Conservation (phyloP, 2,797 vertebrate genomes). For the Scolopax rusticola region DNA sequence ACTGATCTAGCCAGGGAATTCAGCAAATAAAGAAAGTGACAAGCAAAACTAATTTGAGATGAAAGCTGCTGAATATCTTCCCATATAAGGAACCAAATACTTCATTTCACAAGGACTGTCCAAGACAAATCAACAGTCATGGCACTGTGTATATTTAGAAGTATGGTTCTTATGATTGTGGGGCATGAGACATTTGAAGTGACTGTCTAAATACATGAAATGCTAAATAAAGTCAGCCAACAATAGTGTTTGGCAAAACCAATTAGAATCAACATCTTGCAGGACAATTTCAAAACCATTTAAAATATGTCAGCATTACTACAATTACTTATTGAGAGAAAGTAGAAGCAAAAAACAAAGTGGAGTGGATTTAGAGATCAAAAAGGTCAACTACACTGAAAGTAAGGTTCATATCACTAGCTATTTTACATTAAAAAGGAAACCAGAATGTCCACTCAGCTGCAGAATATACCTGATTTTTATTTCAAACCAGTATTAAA, state of each 20-base stretch:
- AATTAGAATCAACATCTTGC: background rate
- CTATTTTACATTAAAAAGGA: background rate
- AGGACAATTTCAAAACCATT: background rate
- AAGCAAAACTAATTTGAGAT: conserved; percentile 70
- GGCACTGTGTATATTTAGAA: background rate
- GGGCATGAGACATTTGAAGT: background rate
- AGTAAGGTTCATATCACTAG: background rate
- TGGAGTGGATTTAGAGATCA: background rate
- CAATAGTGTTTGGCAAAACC: background rate
- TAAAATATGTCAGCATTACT: background rate
- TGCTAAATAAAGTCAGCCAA: background rate
- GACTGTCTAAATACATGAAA: background rate
- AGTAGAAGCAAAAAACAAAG: background rate
- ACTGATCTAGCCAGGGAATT: background rate
- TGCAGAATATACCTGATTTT: background rate
- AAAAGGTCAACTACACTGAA: background rate
- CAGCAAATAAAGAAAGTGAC: conserved; percentile 67
- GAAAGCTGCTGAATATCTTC: conserved; percentile 44
- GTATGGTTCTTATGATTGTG: background rate
- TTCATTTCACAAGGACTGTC: conserved; percentile 59
- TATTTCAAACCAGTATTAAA: background rate
- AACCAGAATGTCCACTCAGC: background rate
- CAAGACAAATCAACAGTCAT: background rate
- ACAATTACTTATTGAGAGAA: background rate
- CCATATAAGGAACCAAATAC: conserved; percentile 3